These are phyloP conservation scores for Aurelia sp. DNA, from an alignment of 30 jellyfish, hydroid and myxozoan genomes.

Conservation along the genomic window DNA sequence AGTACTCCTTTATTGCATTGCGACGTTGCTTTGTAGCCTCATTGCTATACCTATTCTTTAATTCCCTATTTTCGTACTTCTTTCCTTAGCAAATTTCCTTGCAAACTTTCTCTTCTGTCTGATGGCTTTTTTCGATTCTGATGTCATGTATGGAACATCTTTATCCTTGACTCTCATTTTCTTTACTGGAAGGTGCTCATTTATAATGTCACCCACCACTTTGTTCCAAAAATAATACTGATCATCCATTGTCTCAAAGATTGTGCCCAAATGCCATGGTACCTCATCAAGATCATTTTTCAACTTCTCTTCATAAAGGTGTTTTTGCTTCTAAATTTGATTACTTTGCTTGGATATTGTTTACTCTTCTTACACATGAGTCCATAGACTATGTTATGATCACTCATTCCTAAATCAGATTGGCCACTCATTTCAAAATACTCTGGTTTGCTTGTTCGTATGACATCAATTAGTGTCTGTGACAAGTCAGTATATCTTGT, in stretches of 20 bases:
- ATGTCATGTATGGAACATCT: conserved; percentile 10
- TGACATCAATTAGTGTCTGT: too few species aligned
- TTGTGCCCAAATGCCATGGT: too few species aligned
- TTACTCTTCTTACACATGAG: too few species aligned
- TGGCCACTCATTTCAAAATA: conserved; percentile 40
- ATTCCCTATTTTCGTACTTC: not conserved
- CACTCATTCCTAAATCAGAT: conserved; percentile 20
- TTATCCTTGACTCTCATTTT: not conserved
- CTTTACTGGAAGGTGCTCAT: too few species aligned
- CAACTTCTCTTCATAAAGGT: too few species aligned
- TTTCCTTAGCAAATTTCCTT: not conserved
- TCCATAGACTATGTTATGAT: too few species aligned
- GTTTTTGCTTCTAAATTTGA: too few species aligned
- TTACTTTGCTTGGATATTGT: too few species aligned
- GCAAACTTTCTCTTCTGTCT: conserved; percentile 1
- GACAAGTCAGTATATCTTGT: conserved; percentile 38
- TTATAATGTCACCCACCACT: too few species aligned
- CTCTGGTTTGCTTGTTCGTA: not conserved
- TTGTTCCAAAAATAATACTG: too few species aligned
- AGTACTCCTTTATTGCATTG: conserved; percentile 20
- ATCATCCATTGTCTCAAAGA: too few species aligned
- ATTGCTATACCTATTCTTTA: conserved; percentile 16
- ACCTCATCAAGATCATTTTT: too few species aligned
- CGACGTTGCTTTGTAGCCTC: conserved; percentile 34
- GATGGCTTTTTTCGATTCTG: not conserved